These are phyloP conservation scores for Megalops cyprinoides DNA, from an alignment of 2,797 vertebrate genomes.

Conservation along the genomic window DNA sequence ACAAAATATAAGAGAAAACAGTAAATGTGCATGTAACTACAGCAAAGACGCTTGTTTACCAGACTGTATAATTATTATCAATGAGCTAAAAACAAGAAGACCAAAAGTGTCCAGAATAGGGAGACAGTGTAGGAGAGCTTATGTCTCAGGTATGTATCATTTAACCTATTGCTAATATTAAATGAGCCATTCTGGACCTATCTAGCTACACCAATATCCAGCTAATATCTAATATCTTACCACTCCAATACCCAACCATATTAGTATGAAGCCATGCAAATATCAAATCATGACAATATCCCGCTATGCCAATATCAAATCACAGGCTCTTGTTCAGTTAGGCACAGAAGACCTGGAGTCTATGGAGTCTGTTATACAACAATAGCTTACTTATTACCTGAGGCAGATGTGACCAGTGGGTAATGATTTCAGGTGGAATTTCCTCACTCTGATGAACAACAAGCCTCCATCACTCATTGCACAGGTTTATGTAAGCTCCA, in stretches of 20 bases:
- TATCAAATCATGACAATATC: neutral
- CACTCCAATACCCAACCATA: neutral
- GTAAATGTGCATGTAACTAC: no score
- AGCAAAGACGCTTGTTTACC: no score
- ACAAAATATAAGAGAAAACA: no score
- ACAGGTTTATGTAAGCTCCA: constrained; percentile 54
- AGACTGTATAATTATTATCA: no score
- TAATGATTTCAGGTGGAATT: constrained; percentile 56
- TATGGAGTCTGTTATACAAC: constrained; percentile 34
- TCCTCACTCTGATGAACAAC: constrained; percentile 61
- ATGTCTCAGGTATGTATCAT: no score
- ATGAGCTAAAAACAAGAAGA: no score
- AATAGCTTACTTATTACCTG: constrained; percentile 59
- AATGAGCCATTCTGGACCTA: no score
- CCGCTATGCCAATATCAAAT: neutral
- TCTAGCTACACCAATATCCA: neutral
- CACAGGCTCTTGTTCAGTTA: neutral
- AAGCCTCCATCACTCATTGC: constrained; percentile 51
- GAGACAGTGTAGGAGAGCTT: no score
- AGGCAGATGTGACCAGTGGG: constrained; percentile 53
- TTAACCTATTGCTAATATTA: no score
- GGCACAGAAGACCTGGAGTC: neutral
- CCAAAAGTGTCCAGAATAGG: no score
- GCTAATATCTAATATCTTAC: no score
- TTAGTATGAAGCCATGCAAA: neutral